Base-by-base conservation (phyloP, 2,113 vertebrate species). In the Tylochromis polylepis region DNA sequence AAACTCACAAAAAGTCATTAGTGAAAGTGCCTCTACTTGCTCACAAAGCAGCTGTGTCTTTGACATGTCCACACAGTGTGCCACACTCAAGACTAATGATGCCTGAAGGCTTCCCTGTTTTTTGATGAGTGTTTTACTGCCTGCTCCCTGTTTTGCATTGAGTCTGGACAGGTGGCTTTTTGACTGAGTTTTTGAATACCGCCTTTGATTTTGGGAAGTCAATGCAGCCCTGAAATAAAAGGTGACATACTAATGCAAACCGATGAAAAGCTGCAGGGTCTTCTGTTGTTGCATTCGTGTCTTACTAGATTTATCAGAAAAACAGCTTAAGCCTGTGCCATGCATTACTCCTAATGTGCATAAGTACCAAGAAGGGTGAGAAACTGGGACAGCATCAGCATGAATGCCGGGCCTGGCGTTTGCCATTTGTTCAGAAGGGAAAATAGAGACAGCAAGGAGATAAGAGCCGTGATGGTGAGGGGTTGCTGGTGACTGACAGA, bases 201-300 rank as follows among this genome's bases (percentile, higher is more conserved):
- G 55, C 92, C 92, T 94, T 95, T 95, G 94, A 94, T 94, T 93
- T 90, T 55, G 77, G 79, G 57, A 86, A 93, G 93, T 94, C 92
- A 85, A 86, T 87, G 88, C 43, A 83, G 85, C 82, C 89, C 89
- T 7, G 2, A 84, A 84, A 86, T 93, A 94, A 87, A 92, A 95
- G 78, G 79, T 84, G 78, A 94, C 89, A 86, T 65, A 4, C 88
- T 91, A 90, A 94, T 90, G 86, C 89, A 38, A 90, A 85, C 81
- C 89, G 38, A 94, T 91, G 75, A 87, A 89, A 93, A 92, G 92
- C 88, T 93, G 65, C 87, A 87, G 77, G 46, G 77, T 84, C 90
- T 85, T 89, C 86, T 92, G 86, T 87, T 87, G 62, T 15, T 85
- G 75, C 60, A 84, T 88, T 85, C 18, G 51, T 60, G 46, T 78